Base-by-base conservation (phyloP, 2,888 invertebrate genomes). In the Lycophotia porphyrea region DNA sequence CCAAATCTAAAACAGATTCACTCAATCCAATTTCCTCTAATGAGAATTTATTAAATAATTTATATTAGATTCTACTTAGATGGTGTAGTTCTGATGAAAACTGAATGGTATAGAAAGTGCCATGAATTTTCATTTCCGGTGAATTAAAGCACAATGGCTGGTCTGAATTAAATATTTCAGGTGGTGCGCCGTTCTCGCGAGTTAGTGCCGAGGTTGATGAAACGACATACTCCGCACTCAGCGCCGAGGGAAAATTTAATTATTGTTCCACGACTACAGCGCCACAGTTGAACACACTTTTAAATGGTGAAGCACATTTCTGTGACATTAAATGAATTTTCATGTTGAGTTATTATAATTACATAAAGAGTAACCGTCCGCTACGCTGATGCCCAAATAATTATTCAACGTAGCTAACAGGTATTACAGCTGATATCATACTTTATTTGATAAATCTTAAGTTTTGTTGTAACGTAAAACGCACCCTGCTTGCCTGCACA, bases 151-250 rank as follows among this genome's bases (percentile, higher is more conserved):
- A 93, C 93, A 93, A 93, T 93, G 91, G 92, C 85, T 88, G 89
- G 89, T 89, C 87, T 87, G 93, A 94, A 95, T 95, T 94, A 94
- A 95, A 95, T 95, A 95, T 95, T 95, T 93, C 91, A 95, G 95
- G 93, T 95, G 92, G 90, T 89, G 92, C 90, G 92, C 91, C 89
- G 90, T 90, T 90, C 87, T 90, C 90, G 90, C 92, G 92, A 94
- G 94, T 93, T 93, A 93, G 94, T 90, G 92, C 91, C 88, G 91
- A 92, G 93, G 93, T 94, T 94, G 94, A 94, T 94, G 94, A 94
- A 94, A 94, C 93, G 93, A 93, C 94, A 93, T 93, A 92, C 93
- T 93, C 92, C 90, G 91, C 93, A 91, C 93, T 93, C 93, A 90
- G 91, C 91, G 93, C 91, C 90, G 91, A 90, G 92, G 90, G 93